phyloP scores from a whole-genome alignment of 2,113 vertebrate genomes.

The Myotis lucifugus region DNA sequence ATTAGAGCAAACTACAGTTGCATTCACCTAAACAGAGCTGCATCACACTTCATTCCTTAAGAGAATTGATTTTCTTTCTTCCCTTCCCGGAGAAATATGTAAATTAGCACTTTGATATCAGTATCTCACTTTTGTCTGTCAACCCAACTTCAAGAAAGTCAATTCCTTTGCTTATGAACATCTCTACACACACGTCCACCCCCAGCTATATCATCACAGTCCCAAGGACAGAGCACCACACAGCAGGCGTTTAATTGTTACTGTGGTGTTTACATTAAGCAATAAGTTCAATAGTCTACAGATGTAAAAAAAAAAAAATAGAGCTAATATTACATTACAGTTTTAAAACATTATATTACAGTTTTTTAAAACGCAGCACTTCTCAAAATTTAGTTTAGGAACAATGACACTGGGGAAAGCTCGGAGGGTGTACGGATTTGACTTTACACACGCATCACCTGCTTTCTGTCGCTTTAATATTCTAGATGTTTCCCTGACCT shows the following conservation, averaged over 20 bases:
- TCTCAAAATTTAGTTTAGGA: slow-evolving; percentile 25
- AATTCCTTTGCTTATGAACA: slow-evolving; percentile 56
- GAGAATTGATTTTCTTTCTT: slow-evolving; percentile 74
- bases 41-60: slow-evolving; percentile 30
- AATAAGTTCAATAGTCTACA: background rate
- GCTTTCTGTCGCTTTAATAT: slow-evolving; percentile 60
- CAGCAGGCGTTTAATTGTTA: background rate
- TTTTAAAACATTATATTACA: background rate
- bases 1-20: slow-evolving; percentile 55
- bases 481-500: slow-evolving; percentile 65
- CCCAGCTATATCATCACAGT: background rate
- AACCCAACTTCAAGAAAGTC: slow-evolving; percentile 68
- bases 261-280: background rate
- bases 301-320: background rate
- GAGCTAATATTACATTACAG: background rate
- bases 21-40: slow-evolving; percentile 60
- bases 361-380: background rate
- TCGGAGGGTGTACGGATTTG: background rate
- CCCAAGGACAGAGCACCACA: background rate
- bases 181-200: background rate
- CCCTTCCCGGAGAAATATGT: slow-evolving; percentile 64
- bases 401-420: background rate
- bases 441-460: slow-evolving; percentile 47
- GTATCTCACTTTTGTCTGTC: slow-evolving; percentile 65
- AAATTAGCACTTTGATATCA: slow-evolving; percentile 73